Percentiles rank a stretch among this genome's conserved stretches.
These are phyloP conservation scores for Drosophila fungiperda DNA, from an alignment of 2,888 invertebrate genomes.

Conservation along the genomic window DNA sequence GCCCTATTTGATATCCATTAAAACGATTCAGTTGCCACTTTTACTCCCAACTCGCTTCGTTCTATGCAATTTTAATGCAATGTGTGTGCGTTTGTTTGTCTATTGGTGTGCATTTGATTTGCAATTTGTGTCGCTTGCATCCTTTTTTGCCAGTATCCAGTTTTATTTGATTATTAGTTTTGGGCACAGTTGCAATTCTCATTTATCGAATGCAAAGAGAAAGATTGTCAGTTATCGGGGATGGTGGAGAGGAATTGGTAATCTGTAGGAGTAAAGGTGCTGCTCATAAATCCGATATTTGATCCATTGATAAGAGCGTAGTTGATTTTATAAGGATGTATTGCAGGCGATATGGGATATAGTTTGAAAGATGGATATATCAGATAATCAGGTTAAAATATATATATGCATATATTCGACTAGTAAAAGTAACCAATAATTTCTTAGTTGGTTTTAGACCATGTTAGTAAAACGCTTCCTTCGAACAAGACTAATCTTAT, in stretches of 20 bases:
- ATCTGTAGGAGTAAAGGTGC: background rate
- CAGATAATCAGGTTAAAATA: background rate
- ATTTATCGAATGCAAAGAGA: conserved; percentile 26
- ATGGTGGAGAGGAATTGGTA: background rate
- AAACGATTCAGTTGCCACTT: conserved; percentile 74
- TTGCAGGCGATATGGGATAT: background rate
- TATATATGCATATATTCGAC: background rate
- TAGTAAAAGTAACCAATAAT: background rate
- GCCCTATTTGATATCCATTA: conserved; percentile 82
- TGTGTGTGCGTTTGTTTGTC: conserved; percentile 7
- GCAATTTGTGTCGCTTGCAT: conserved; percentile 72
- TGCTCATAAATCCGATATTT: conserved; percentile 1
- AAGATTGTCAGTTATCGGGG: background rate
- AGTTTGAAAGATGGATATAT: background rate
- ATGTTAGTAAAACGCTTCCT: background rate
- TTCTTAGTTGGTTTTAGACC: background rate
- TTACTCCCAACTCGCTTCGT: conserved; percentile 25
- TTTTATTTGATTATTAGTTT: conserved; percentile 71
- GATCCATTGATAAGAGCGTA: conserved; percentile 3
- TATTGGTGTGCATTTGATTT: conserved; percentile 61
- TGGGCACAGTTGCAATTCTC: conserved; percentile 55
- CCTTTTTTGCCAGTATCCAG: conserved; percentile 32
- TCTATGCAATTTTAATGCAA: conserved; percentile 56
- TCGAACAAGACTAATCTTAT: background rate
- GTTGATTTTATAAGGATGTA: background rate